Evolutionary conservation across 2,797 vertebrate genomes (phyloP).

Genomic region (Myotis vivesi): DNA sequence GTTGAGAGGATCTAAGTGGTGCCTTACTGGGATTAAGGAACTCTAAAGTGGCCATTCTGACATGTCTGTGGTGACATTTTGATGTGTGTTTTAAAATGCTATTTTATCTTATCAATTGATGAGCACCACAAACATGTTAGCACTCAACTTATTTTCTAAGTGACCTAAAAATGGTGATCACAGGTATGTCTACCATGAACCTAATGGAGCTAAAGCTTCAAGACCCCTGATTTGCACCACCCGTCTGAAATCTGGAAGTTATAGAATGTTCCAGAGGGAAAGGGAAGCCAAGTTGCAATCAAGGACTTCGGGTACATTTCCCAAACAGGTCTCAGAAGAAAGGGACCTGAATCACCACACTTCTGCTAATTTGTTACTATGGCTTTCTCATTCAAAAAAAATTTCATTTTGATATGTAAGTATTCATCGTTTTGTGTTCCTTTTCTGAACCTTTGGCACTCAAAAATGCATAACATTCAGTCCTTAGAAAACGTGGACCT

Average conservation of each 20-base stretch:
- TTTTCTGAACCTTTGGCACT: neutral
- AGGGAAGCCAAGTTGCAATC: neutral
- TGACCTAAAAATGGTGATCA: neutral
- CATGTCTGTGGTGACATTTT: neutral
- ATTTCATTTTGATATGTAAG: neutral
- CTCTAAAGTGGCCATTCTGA: neutral
- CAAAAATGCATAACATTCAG: neutral
- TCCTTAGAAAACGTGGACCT: neutral
- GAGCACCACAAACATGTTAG: neutral
- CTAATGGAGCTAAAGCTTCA: neutral
- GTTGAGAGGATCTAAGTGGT: neutral
- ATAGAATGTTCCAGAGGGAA: neutral
- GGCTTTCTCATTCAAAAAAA: neutral
- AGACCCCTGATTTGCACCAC: neutral
- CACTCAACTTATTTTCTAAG: neutral
- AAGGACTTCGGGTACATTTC: neutral
- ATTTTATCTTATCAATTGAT: neutral
- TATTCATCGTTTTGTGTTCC: neutral
- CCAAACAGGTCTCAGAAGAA: conserved; percentile 14
- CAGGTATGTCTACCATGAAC: neutral
- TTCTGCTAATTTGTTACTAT: neutral
- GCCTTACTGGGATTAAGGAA: neutral
- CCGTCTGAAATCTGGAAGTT: neutral
- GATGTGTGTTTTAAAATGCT: neutral
- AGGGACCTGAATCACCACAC: neutral